A percentile compares a stretch with the other conserved stretches of the same genome.
These are phyloP conservation scores for Cephus runcator DNA, from an alignment of 2,888 invertebrate species.

Conservation along the genomic window DNA sequence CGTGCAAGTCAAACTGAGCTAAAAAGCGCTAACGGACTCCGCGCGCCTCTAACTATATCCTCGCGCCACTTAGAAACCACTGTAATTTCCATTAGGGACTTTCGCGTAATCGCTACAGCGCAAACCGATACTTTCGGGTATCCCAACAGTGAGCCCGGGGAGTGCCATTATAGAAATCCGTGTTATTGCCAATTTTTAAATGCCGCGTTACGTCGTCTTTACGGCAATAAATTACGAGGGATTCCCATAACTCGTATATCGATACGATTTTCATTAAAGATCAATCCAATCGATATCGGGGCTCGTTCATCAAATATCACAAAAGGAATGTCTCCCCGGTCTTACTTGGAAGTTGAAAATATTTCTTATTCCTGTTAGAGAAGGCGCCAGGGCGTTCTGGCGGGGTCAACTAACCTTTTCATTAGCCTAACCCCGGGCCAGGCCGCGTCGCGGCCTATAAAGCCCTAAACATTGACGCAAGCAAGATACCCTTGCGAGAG, in stretches of 20 bases:
- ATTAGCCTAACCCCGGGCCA: slow-evolving; percentile 59
- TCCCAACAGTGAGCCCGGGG: not conserved
- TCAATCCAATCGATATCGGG: not conserved
- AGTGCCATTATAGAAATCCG: not conserved
- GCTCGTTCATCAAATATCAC: not conserved
- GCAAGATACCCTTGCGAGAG: slow-evolving; percentile 37
- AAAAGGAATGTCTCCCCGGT: not conserved
- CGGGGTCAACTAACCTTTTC: slow-evolving; percentile 66
- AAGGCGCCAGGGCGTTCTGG: slow-evolving; percentile 65
- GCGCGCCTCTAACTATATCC: slow-evolving; percentile 47
- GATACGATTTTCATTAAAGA: not conserved
- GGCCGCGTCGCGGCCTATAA: slow-evolving; percentile 53
- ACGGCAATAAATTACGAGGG: not conserved
- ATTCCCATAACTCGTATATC: not conserved
- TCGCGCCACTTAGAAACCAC: slow-evolving; percentile 59
- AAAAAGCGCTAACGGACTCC: slow-evolving; percentile 56
- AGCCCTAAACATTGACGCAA: slow-evolving; percentile 62
- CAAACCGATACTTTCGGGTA: slow-evolving; percentile 2
- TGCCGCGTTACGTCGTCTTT: not conserved
- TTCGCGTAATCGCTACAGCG: slow-evolving; percentile 41
- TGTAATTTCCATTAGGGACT: slow-evolving; percentile 62
- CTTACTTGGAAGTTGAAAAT: not conserved
- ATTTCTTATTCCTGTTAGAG: slow-evolving; percentile 29
- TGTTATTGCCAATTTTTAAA: not conserved
- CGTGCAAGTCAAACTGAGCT: slow-evolving; percentile 51